A percentile compares a stretch with the other conserved stretches of the same genome.
These are phyloP conservation scores for Probosciger aterrimus DNA, from an alignment of 2,113 vertebrate genomes.

Conservation along the genomic window DNA sequence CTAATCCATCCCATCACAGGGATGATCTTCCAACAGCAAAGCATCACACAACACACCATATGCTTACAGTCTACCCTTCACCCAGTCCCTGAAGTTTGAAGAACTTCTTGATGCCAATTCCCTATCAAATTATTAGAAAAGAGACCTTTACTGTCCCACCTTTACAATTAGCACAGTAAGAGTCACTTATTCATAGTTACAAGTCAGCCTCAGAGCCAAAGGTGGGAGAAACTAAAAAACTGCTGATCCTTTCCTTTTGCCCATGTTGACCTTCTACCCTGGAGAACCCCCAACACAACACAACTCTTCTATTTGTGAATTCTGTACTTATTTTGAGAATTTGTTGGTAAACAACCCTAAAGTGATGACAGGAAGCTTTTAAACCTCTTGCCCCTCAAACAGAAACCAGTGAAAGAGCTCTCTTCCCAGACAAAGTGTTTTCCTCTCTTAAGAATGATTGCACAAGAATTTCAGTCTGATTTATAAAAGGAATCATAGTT, in stretches of 20 bases:
- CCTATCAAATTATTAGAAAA: not conserved
- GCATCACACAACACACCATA: not conserved
- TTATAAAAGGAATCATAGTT: conserved; percentile 47
- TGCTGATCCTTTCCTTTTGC: not conserved
- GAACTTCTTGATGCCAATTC: not conserved
- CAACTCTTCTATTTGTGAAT: not conserved
- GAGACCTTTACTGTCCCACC: not conserved
- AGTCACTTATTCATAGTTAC: not conserved
- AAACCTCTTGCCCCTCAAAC: not conserved
- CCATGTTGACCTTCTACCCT: fast-evolving
- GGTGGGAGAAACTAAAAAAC: not conserved
- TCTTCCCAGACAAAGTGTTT: conserved; percentile 39
- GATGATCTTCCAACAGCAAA: not conserved
- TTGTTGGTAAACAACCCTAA: not conserved
- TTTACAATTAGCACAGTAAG: not conserved
- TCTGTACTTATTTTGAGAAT: not conserved
- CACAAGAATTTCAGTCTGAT: conserved; percentile 63
- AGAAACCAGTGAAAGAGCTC: not conserved
- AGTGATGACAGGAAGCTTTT: not conserved
- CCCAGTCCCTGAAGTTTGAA: not conserved
- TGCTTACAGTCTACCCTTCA: not conserved
- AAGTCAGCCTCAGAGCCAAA: not conserved
- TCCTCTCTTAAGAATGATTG: conserved; percentile 51
- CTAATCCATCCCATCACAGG: not conserved
- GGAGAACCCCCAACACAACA: not conserved